Conservation (phyloP, 1,140 invertebrate genomes). For the Bombus cullumanus region DNA sequence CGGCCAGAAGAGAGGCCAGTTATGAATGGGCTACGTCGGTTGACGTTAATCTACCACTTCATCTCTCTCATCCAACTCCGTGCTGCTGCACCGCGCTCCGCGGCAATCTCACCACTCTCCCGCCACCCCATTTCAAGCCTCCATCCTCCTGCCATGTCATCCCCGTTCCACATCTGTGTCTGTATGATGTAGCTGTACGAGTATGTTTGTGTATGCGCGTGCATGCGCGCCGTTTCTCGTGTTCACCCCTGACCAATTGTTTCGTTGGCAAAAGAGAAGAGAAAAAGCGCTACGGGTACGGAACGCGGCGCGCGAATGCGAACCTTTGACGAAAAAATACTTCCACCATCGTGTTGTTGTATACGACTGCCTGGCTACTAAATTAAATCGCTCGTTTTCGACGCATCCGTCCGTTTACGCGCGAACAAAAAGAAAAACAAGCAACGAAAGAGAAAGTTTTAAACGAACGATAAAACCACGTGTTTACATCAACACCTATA, state of each 20-base stretch:
- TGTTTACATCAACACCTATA: conserved; percentile 12
- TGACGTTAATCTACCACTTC: conserved; percentile 73
- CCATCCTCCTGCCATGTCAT: conserved; percentile 21
- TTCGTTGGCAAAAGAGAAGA: conserved; percentile 59
- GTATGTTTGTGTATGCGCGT: not conserved
- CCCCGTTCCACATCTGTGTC: not conserved
- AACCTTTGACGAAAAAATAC: conserved; percentile 61
- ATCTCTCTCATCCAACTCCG: conserved; percentile 67
- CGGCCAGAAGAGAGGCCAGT: conserved; percentile 56
- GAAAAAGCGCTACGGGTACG: conserved; percentile 1
- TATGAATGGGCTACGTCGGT: conserved; percentile 72
- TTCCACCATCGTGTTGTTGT: conserved; percentile 57
- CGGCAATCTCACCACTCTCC: conserved; percentile 63
- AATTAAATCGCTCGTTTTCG: conserved; percentile 67
- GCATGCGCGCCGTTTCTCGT: conserved; percentile 21
- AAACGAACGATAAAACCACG: conserved; percentile 26
- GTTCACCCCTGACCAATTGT: conserved; percentile 55
- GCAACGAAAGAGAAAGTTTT: conserved; percentile 42
- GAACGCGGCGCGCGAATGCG: conserved; percentile 12
- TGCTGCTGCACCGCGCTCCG: not conserved
- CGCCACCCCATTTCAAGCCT: conserved; percentile 20
- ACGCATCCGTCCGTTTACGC: conserved; percentile 45
- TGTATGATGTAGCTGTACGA: not conserved
- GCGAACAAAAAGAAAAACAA: conserved; percentile 52
- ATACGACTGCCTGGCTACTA: conserved; percentile 51